These are phyloP conservation scores for Vulpes lagopus DNA, from an alignment of 2,113 vertebrate species.

Conservation along the genomic window DNA sequence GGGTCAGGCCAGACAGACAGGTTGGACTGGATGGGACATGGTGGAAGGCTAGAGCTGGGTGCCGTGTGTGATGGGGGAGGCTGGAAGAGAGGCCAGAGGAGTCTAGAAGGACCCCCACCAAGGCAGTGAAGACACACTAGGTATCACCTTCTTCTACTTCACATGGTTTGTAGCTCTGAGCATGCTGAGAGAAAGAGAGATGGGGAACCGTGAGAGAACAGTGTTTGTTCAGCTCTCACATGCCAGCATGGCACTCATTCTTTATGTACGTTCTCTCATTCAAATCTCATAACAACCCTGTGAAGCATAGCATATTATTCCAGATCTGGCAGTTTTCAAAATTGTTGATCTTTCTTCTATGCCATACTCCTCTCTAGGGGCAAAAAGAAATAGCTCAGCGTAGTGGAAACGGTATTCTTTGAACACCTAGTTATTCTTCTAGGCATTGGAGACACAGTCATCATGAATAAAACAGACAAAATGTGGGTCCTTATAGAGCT, in stretches of 20 bases:
- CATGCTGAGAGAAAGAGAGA: not conserved
- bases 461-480: not conserved
- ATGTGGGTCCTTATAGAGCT: not conserved
- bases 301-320: not conserved
- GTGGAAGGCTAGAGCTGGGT: not conserved
- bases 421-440: not conserved
- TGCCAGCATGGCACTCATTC: not conserved
- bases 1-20: not conserved
- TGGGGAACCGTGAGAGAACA: not conserved
- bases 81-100: not conserved
- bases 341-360: conserved; percentile 18
- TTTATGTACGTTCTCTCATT: not conserved
- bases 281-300: not conserved
- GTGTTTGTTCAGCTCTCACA: not conserved
- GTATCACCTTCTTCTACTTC: not conserved
- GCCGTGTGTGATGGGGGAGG: not conserved
- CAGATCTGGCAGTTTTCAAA: conserved; percentile 32
- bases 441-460: not conserved
- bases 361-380: not conserved
- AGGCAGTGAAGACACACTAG: not conserved
- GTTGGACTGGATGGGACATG: not conserved
- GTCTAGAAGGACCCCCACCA: not conserved
- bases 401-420: not conserved
- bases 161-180: not conserved
- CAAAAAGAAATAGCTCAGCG: not conserved